Conservation (phyloP, 2,113 vertebrate genomes). For the Catharus bicknelli region DNA sequence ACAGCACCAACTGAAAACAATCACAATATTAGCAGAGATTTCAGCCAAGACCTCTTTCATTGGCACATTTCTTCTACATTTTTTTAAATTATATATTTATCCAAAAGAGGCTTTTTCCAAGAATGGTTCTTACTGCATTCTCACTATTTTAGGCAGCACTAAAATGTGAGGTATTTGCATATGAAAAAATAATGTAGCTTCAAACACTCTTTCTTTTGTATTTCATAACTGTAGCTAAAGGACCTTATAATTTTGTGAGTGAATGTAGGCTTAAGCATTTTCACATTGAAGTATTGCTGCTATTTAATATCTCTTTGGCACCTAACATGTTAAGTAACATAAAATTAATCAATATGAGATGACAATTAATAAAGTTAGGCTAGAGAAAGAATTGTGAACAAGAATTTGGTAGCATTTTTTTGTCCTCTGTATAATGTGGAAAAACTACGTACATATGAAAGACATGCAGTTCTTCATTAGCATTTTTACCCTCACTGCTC, state of each 20-base stretch:
- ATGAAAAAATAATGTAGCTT: neutral
- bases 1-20: neutral
- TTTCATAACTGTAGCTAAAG: neutral
- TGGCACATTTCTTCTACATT: neutral
- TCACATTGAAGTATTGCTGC: neutral
- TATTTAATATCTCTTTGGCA: neutral
- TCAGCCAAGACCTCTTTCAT: neutral
- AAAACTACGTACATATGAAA: neutral
- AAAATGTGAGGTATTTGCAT: neutral
- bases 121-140: neutral
- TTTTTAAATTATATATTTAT: neutral
- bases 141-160: neutral
- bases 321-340: neutral
- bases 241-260: neutral
- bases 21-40: neutral
- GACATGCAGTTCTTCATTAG: neutral
- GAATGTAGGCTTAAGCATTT: neutral
- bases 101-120: neutral
- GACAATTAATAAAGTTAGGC: neutral
- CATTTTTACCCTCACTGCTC: neutral
- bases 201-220: neutral
- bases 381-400: neutral
- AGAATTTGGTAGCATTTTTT: neutral
- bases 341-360: neutral
- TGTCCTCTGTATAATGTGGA: neutral